phyloP scores from a whole-genome alignment of 35 echinoderm and acorn worm species.

The Nesometra sesokonis region DNA sequence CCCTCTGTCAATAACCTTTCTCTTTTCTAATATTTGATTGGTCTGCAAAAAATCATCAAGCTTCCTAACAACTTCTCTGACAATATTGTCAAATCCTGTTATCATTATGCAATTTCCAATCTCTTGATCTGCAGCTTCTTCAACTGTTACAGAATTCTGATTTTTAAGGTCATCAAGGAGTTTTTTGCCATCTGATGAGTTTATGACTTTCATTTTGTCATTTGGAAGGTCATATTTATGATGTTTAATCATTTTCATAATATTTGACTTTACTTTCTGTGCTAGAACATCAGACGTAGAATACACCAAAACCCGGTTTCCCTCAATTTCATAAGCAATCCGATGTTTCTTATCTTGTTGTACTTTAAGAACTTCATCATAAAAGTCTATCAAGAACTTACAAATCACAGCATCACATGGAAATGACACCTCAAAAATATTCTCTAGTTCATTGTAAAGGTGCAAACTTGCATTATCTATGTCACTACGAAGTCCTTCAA shows the following conservation, averaged over 20 bases:
- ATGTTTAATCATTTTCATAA: constrained; percentile 2
- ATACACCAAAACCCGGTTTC: not conserved
- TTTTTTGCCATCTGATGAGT: not conserved
- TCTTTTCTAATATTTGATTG: not conserved
- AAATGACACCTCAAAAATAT: not conserved
- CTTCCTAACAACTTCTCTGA: not conserved
- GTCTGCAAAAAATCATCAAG: not conserved
- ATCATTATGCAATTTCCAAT: not conserved
- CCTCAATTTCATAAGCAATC: not conserved
- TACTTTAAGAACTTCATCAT: constrained; percentile 8
- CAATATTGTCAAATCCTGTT: constrained; percentile 13
- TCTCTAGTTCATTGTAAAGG: constrained; percentile 3
- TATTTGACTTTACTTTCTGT: not conserved
- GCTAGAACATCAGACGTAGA: not conserved
- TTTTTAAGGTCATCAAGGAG: not conserved
- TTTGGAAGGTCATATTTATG: not conserved
- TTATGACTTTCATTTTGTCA: constrained; percentile 11
- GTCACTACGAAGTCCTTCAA: constrained; percentile 10
- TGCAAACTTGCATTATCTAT: not conserved
- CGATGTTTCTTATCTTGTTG: not conserved
- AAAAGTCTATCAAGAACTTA: not conserved
- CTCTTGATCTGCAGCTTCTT: not conserved
- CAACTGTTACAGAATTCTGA: not conserved
- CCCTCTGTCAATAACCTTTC: not conserved
- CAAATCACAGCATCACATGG: not conserved